Percentiles rank a stretch among this genome's conserved stretches.
Evolutionary conservation across 2,888 invertebrate genomes (phyloP).

Genomic region (Scaeva pyrastri): DNA sequence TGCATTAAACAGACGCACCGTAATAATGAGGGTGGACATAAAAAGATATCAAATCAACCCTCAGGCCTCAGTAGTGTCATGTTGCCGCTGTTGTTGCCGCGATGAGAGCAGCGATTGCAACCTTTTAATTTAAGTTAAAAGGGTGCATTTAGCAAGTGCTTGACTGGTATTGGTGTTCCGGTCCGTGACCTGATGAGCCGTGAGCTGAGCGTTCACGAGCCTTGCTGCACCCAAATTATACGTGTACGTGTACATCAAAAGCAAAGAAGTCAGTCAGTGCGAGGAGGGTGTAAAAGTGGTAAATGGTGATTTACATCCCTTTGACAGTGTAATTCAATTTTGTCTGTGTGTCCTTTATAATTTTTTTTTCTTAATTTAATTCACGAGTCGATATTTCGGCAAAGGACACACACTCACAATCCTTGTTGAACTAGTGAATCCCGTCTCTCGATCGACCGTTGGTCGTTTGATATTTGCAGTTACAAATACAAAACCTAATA

Average conservation of each 20-base stretch:
- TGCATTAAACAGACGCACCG: conserved; percentile 72
- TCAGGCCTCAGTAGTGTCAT: too few species aligned
- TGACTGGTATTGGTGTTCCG: conserved; percentile 71
- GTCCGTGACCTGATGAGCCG: conserved; percentile 62
- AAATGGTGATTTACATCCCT: conserved; percentile 70
- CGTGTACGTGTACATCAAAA: too few species aligned
- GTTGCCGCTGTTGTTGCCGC: conserved; percentile 4
- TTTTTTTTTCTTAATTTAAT: conserved; percentile 59
- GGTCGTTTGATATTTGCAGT: conserved; percentile 38
- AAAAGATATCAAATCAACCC: conserved; percentile 57
- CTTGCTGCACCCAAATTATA: conserved; percentile 48
- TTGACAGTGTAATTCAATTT: conserved; percentile 63
- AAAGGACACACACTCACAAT: too few species aligned
- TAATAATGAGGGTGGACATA: conserved; percentile 74
- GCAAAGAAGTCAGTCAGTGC: background rate
- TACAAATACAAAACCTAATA: conserved; percentile 55
- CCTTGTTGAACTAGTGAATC: conserved; percentile 61
- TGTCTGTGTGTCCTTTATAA: conserved; percentile 32
- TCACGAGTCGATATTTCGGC: conserved; percentile 31
- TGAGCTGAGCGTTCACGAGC: conserved; percentile 14
- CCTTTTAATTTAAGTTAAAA: conserved; percentile 75
- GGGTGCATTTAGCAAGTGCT: conserved; percentile 74
- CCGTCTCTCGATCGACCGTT: conserved; percentile 11
- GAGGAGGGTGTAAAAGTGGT: conserved; percentile 34
- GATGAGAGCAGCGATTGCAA: conserved; percentile 66